These are phyloP conservation scores for Entomyzon cyanotis DNA, from an alignment of 2,113 vertebrate species.

Conservation along the genomic window DNA sequence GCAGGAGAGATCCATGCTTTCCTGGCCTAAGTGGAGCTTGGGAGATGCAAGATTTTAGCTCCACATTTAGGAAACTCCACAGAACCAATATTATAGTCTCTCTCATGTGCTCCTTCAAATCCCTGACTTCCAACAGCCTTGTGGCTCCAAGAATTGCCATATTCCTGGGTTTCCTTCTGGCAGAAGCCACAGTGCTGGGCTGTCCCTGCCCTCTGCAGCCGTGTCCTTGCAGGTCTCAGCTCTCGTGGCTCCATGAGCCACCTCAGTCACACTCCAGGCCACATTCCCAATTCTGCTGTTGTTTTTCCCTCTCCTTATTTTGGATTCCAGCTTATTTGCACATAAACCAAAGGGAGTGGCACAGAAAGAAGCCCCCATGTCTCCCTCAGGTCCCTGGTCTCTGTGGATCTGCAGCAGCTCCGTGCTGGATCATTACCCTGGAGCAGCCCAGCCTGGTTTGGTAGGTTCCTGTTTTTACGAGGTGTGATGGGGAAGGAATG, in stretches of 20 bases:
- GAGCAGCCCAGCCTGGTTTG: background rate
- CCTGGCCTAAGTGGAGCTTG: background rate
- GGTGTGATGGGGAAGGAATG: conserved; percentile 62
- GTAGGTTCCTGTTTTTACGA: conserved; percentile 1
- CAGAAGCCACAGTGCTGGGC: background rate
- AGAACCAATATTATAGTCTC: background rate
- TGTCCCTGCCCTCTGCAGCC: background rate
- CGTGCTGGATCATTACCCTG: background rate
- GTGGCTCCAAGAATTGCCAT: rapidly evolving
- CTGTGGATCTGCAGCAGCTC: background rate
- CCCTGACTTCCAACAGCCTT: background rate
- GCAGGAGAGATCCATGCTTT: background rate
- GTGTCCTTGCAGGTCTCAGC: background rate
- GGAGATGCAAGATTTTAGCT: background rate
- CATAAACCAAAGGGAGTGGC: background rate
- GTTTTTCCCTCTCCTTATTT: background rate
- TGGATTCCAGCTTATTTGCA: background rate
- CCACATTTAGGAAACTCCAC: rapidly evolving
- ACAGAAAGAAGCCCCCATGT: background rate
- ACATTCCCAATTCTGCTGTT: background rate
- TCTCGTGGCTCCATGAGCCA: rapidly evolving
- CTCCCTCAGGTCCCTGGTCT: background rate
- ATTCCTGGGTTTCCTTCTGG: background rate
- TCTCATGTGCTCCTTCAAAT: background rate
- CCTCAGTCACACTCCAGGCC: rapidly evolving